Evolutionary conservation across 2,888 invertebrate species (phyloP), one percentile per base, ranked within the genome.

Genomic region (Malacosoma neustria): DNA sequence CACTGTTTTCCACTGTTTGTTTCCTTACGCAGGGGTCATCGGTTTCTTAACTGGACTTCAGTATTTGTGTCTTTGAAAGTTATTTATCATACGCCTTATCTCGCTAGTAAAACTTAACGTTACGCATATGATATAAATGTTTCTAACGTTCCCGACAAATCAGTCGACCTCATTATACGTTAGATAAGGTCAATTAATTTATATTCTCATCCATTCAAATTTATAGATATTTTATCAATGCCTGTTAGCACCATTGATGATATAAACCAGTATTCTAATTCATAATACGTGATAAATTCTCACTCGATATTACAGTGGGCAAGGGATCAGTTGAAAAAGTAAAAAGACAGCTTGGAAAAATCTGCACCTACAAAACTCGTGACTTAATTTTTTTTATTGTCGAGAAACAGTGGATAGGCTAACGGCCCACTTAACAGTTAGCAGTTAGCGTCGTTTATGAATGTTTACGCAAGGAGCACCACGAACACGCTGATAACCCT

Each of bases 1-100:
- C 50, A 52, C 51, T 58, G 41, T 50, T 46, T 43, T 42, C 36
- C 41, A 43, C 37, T 36, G 42, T 44, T 48, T 49, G n/a, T 46
- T 57, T 57, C 54, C 43, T 54, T 54, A 55, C 49, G 49, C 45
- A 33, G 2, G 5, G 65, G 57, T 65, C 67, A 54, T 57, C 51
- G 58, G 46, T 57, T 58, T 55, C 53, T 61, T 60, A 47, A 57
- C 51, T 49, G 38, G 42, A 43, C 37, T 45, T 40, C 40, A 42
- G 34, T 43, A 38, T 38, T 36, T 34, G 40, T 35, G 31, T 6
- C 14, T 37, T 22, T 22, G 22, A 3, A 4, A 22, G 9, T 22
- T 4, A 6, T 22, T 22, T 22, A 22, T 22, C 6, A 22, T 3
- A 22, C 6, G 22, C 22, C 22, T 22, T 22, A 22, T 22, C 22